phyloP scores from a whole-genome alignment of 92 coral and sea anemone genomes.

The Desmophyllum pertusum region DNA sequence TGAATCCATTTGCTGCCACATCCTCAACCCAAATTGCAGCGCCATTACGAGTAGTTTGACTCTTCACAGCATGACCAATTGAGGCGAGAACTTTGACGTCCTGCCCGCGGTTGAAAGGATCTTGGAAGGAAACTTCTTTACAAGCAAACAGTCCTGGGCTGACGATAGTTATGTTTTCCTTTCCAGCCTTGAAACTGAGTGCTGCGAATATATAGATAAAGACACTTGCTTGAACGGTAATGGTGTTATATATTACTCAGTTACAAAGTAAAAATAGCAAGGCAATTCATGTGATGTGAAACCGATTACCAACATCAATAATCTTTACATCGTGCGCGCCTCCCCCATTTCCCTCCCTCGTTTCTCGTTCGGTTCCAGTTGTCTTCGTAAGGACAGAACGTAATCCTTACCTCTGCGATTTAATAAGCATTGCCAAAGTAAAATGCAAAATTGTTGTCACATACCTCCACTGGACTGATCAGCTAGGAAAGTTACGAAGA shows the following conservation, averaged over 20 bases:
- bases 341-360: no score
- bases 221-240: no score
- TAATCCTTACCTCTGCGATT: no score
- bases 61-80: background rate
- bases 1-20: background rate
- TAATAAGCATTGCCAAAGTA: no score
- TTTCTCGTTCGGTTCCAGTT: no score
- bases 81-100: slow-evolving; percentile 6
- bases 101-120: background rate
- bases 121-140: background rate
- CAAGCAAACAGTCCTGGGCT: slow-evolving; percentile 12
- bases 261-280: no score
- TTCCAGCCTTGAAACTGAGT: background rate
- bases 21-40: slow-evolving; percentile 13
- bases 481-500: background rate
- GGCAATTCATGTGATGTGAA: no score
- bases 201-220: background rate
- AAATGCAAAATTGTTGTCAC: background rate
- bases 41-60: background rate
- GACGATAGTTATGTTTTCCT: background rate
- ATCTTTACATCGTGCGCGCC: no score
- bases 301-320: no score
- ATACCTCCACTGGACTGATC: background rate
- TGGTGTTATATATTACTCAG: no score
- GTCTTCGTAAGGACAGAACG: no score